Percentiles rank a stretch among this genome's conserved stretches.
Evolutionary conservation across 35 echinoderm and acorn worm species (phyloP).

Genomic region (Patiria miniata): DNA sequence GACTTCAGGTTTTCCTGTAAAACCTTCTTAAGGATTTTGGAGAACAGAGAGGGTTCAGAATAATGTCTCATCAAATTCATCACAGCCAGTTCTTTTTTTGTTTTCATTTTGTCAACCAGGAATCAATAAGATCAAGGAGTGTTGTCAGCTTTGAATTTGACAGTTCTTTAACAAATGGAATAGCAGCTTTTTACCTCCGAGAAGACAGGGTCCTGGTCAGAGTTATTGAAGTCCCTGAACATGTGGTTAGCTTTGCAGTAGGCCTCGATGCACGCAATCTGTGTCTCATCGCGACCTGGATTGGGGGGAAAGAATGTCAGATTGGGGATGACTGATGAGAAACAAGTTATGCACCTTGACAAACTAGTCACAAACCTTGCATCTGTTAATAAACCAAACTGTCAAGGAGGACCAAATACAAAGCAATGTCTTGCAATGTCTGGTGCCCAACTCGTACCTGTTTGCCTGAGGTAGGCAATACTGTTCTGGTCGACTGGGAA

Average conservation of each 20-base stretch:
- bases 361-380: neutral
- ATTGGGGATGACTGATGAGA: neutral
- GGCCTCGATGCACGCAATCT: constrained; percentile 77
- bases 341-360: neutral
- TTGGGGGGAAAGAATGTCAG: neutral
- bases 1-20: no score
- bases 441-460: constrained; percentile 51
- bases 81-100: no score
- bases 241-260: constrained; percentile 87
- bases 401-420: no score
- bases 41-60: no score
- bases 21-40: no score
- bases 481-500: constrained; percentile 87
- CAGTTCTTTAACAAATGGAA: no score
- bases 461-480: constrained; percentile 81
- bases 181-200: constrained; percentile 70
- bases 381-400: no score
- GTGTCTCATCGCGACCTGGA: constrained; percentile 78
- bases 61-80: no score
- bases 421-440: neutral
- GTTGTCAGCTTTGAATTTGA: no score
- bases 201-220: constrained; percentile 85
- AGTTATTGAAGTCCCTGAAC: constrained; percentile 89
- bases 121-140: no score
- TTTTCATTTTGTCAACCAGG: no score